Base-by-base conservation (phyloP, 2,113 vertebrate species). In the Embiotoca jacksoni region DNA sequence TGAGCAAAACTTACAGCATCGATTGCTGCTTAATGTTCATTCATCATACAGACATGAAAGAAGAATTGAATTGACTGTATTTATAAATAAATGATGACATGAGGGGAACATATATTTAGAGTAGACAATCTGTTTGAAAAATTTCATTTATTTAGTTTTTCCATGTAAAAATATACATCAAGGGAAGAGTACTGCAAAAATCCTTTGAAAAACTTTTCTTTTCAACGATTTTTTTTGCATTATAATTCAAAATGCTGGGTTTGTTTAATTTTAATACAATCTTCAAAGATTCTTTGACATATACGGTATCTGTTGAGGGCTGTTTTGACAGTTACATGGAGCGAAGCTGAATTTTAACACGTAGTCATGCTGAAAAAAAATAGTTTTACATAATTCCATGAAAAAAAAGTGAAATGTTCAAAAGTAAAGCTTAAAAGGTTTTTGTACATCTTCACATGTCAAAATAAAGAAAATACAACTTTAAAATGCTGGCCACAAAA, bases 161-260 rank as follows among this genome's bases (percentile, higher is more conserved):
- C 64, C 33, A 78, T 72, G 68, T 82, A 80, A 88, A 91, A 83
- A 88, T 74, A 88, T 75, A 88, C 62, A 86, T 69, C 36, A 65
- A 44, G 32, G 3, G 9, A 55, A 41, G 35, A 3, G 23, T 31
- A 37, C 6, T 46, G 56, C 14, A 56, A 78, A 81, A 56, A 60
- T 13, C 9, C 50, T 33, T 36, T 61, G 14, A 56, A 68, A 52
- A 52, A 52, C 47, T 14, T 23, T 52, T 16, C 16, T 52, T 52
- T 52, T 52, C 49, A 52, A 52, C 10, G 41, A 44, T 11, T 11
- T 44, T 11, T 44, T 44, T 44, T 23, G 23, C 41, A 44, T 44
- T 6, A 9, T 44, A 5, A 46, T n/a, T 74, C 15, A 75, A 36
- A 31, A 57, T 13, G 30, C 47, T 56, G 4, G 33, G 52, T 37